phyloP scores from a whole-genome alignment of 1,140 invertebrate species.

The Lutraria rhynchaena region DNA sequence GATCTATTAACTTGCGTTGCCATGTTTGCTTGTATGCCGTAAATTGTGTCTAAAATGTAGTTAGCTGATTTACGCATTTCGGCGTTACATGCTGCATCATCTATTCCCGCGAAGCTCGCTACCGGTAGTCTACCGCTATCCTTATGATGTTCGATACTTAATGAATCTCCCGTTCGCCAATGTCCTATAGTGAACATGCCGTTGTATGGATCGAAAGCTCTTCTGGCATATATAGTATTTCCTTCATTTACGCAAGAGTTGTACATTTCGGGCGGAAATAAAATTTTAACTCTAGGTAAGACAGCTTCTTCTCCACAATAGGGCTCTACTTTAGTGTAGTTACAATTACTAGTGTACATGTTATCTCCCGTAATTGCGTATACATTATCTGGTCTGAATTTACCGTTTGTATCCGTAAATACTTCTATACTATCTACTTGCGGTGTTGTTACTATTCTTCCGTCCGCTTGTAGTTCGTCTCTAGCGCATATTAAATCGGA shows the following conservation, averaged over 20 bases:
- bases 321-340: neutral
- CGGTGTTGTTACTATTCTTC: constrained; percentile 22
- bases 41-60: constrained; percentile 6
- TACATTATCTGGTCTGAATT: constrained; percentile 9
- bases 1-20: constrained; percentile 14
- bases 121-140: neutral
- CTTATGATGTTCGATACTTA: neutral
- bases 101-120: neutral
- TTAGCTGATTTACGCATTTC: neutral
- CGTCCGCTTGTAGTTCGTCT: constrained; percentile 24
- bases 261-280: constrained; percentile 20
- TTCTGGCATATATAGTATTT: neutral
- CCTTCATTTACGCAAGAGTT: neutral
- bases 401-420: neutral
- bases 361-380: neutral
- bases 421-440: constrained; percentile 8
- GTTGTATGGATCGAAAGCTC: constrained; percentile 8
- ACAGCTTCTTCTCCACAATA: neutral
- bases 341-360: neutral
- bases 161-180: neutral
- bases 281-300: constrained; percentile 4
- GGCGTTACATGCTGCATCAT: neutral
- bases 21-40: constrained; percentile 33
- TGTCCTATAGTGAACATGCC: constrained; percentile 11
- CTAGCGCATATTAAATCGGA: constrained; percentile 4